Conservation (phyloP, 2,888 invertebrate genomes). For the Andrena haemorrhoa region DNA sequence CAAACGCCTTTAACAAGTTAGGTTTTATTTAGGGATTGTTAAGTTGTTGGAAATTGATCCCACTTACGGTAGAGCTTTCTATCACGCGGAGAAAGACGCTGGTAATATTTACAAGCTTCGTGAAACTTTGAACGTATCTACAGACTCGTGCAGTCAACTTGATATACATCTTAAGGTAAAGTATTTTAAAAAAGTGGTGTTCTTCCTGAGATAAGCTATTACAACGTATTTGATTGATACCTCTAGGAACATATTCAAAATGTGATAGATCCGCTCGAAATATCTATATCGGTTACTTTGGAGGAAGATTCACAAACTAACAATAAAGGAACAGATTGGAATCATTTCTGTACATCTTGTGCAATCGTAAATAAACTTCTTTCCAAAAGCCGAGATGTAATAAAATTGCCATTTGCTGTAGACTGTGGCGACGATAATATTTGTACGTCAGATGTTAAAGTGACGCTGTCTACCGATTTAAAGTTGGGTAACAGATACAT, state of each 20-base stretch:
- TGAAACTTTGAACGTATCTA: constrained; percentile 50
- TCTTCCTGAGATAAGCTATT: background rate
- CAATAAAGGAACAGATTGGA: constrained; percentile 34
- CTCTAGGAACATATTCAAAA: constrained; percentile 75
- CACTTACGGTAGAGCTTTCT: constrained; percentile 66
- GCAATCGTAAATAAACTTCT: constrained; percentile 68
- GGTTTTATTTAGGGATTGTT: constrained; percentile 59
- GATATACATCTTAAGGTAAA: constrained; percentile 71
- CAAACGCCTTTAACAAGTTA: constrained; percentile 5
- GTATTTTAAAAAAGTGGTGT: background rate
- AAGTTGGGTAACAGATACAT: constrained; percentile 45
- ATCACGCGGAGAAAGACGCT: constrained; percentile 27
- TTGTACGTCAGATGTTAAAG: constrained; percentile 69
- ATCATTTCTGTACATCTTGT: constrained; percentile 57
- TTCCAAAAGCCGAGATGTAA: constrained; percentile 68
- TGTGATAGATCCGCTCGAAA: constrained; percentile 74
- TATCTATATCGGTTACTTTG: constrained; percentile 66
- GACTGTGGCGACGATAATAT: constrained; percentile 76
- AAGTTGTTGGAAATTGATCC: constrained; percentile 70
- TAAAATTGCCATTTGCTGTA: constrained; percentile 73
- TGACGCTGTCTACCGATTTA: constrained; percentile 70
- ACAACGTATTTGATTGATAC: constrained; percentile 14
- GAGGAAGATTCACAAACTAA: constrained; percentile 25
- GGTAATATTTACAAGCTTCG: constrained; percentile 56
- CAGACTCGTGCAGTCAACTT: constrained; percentile 47